Conservation (phyloP, 2,888 invertebrate species). For the Sminthurinus aureus region DNA sequence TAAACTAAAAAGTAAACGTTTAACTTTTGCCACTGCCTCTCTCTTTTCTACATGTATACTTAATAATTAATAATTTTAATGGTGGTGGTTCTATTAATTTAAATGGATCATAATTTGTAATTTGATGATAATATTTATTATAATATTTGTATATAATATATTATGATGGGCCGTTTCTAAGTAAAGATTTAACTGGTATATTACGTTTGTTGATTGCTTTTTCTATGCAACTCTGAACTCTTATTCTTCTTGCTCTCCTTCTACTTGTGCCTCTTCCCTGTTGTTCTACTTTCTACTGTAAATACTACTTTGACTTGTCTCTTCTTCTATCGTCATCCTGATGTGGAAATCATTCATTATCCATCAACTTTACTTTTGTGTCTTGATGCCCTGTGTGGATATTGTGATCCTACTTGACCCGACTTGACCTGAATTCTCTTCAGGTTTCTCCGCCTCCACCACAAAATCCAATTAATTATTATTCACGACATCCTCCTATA, state of each 20-base stretch:
- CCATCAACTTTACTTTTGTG: too few species aligned
- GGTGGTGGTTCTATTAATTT: too few species aligned
- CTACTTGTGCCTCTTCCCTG: neutral
- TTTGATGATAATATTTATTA: too few species aligned
- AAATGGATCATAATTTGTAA: too few species aligned
- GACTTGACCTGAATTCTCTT: neutral
- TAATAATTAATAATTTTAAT: too few species aligned
- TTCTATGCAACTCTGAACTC: neutral
- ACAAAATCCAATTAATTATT: conserved; percentile 48
- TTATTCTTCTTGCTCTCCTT: conserved; percentile 1
- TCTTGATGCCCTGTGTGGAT: too few species aligned
- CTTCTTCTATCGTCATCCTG: neutral
- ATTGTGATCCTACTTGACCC: too few species aligned
- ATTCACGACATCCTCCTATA: conserved; percentile 49
- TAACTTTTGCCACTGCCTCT: too few species aligned
- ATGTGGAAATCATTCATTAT: neutral
- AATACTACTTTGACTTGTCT: neutral
- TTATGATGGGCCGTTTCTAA: neutral
- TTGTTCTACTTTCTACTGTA: neutral
- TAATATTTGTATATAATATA: too few species aligned
- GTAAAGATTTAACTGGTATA: conserved; percentile 3
- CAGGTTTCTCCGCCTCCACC: conserved; percentile 50
- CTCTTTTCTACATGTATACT: too few species aligned
- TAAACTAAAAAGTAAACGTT: too few species aligned
- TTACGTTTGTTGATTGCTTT: conserved; percentile 10